These are phyloP conservation scores for Diarsia brunnea DNA, from an alignment of 2,888 invertebrate species.

Conservation along the genomic window DNA sequence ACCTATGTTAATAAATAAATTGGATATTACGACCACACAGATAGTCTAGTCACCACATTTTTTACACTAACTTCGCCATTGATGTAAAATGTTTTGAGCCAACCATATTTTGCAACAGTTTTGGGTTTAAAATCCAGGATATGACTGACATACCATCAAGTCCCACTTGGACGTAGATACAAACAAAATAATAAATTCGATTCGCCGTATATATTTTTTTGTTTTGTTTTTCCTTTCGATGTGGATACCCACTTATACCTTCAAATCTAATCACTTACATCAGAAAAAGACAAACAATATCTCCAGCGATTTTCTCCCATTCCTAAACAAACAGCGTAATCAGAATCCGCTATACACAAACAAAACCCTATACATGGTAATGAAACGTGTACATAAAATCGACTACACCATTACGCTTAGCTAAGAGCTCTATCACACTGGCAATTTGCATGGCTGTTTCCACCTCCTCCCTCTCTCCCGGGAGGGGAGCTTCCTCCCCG, in stretches of 20 bases:
- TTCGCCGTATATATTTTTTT: too few species aligned
- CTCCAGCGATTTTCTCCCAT: constrained; percentile 7
- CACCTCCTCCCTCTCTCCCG: too few species aligned
- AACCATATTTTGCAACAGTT: neutral
- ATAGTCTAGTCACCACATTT: neutral
- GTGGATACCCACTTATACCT: neutral
- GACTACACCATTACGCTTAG: constrained; percentile 19
- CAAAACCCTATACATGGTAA: constrained; percentile 54
- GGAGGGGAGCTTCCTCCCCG: neutral
- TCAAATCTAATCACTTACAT: constrained; percentile 18
- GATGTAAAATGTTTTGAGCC: neutral
- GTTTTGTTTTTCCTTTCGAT: neutral
- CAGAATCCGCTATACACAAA: constrained; percentile 36
- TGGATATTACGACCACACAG: neutral
- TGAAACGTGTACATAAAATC: constrained; percentile 41
- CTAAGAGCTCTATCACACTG: neutral
- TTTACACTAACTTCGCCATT: neutral
- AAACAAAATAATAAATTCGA: neutral
- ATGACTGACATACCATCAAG: neutral
- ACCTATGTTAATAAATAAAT: neutral
- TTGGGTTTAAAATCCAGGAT: neutral
- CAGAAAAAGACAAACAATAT: constrained; percentile 16
- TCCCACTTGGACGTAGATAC: neutral
- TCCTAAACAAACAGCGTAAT: constrained; percentile 17
- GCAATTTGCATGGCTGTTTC: neutral